Conservation (phyloP, 1,140 invertebrate genomes). For the Trichonephila clavata region DNA sequence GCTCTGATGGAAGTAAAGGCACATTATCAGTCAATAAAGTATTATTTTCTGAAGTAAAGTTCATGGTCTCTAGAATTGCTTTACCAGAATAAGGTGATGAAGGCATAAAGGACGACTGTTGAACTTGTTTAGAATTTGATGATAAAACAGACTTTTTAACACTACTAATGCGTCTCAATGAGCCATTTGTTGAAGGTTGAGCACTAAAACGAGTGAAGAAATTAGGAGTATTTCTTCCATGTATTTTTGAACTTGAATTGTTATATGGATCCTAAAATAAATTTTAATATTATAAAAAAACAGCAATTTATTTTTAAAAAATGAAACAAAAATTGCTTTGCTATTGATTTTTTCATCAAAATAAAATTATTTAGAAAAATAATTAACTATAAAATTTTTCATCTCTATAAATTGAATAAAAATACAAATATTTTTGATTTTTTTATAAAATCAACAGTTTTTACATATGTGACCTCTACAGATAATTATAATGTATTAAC, state of each 20-base stretch:
- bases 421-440: too few relatives aligned
- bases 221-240: constrained; percentile 23
- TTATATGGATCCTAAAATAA: not conserved
- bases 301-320: too few relatives aligned
- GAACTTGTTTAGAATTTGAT: constrained; percentile 12
- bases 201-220: constrained; percentile 16
- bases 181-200: not conserved
- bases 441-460: too few relatives aligned
- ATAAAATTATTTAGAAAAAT: too few relatives aligned
- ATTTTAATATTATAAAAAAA: too few relatives aligned
- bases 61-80: constrained; percentile 40
- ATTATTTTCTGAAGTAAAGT: not conserved
- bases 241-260: constrained; percentile 19
- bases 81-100: constrained; percentile 30
- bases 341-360: too few relatives aligned
- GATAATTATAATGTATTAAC: too few relatives aligned
- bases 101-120: constrained; percentile 28
- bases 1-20: constrained; percentile 59
- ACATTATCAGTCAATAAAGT: constrained; percentile 34
- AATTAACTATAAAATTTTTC: too few relatives aligned
- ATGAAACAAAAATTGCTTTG: too few relatives aligned
- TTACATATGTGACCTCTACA: too few relatives aligned
- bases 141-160: constrained; percentile 23
- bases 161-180: constrained; percentile 21
- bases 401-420: too few relatives aligned